Percentiles rank a stretch among this genome's conserved stretches.
phyloP scores from a whole-genome alignment of 2,797 vertebrate genomes.

The Rhinatrema bivittatum region DNA sequence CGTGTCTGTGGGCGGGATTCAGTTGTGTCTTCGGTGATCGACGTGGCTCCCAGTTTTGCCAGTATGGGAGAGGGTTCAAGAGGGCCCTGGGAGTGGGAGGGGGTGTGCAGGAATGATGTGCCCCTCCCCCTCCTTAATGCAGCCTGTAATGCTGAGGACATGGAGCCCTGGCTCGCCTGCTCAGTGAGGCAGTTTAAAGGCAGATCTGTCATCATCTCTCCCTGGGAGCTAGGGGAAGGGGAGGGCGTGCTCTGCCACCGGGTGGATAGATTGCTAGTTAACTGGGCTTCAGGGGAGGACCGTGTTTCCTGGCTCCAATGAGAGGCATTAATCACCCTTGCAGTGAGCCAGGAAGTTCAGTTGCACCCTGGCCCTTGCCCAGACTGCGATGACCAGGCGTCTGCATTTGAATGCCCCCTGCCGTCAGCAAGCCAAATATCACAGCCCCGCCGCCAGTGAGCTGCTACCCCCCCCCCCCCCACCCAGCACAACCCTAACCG shows the following conservation, averaged over 20 bases:
- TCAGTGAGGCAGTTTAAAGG: slow-evolving; percentile 24
- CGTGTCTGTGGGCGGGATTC: no score
- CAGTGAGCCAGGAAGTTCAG: neutral
- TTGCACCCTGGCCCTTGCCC: neutral
- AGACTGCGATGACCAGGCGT: neutral
- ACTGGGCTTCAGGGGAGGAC: slow-evolving; percentile 53
- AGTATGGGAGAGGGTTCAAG: no score
- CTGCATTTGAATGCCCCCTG: no score
- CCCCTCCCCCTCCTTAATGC: slow-evolving; percentile 5
- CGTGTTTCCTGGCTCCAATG: slow-evolving; percentile 24
- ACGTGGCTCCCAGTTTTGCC: no score
- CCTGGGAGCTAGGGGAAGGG: neutral
- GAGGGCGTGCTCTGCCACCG: slow-evolving; percentile 15
- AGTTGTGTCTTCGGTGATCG: no score
- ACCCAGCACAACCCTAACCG: neutral
- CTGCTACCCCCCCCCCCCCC: neutral
- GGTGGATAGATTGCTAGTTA: slow-evolving; percentile 48
- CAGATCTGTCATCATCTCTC: neutral
- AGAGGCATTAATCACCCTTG: slow-evolving; percentile 37
- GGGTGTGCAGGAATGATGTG: neutral
- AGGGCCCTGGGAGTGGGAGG: no score
- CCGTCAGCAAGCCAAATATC: rapidly evolving
- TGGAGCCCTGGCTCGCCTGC: slow-evolving; percentile 16
- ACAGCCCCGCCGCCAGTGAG: neutral
- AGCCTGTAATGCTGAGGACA: slow-evolving; percentile 27